Conservation (phyloP, 2,797 vertebrate genomes). For the Thunnus albacares region DNA sequence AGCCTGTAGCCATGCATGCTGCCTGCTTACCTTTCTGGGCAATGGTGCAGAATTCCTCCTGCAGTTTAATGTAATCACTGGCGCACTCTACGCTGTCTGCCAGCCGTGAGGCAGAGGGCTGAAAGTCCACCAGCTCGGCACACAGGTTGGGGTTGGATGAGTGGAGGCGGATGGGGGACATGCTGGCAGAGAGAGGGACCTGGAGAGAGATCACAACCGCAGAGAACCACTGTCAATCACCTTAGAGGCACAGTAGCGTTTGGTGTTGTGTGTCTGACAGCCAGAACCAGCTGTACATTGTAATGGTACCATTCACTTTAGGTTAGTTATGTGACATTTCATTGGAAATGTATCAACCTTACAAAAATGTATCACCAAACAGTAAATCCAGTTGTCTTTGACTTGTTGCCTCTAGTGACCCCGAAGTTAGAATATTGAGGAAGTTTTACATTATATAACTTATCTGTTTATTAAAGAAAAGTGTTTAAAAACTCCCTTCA, state of each 20-base stretch:
- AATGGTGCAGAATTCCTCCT: constrained; percentile 97
- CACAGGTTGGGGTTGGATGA: constrained; percentile 99
- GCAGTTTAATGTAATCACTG: constrained; percentile 96
- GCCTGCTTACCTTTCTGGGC: constrained; percentile 95
- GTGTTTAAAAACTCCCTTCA: constrained; percentile 26
- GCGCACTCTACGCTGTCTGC: constrained; percentile 91
- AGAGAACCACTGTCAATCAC: constrained; percentile 40
- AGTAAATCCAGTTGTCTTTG: not conserved
- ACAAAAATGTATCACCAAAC: not conserved
- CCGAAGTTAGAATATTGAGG: not conserved
- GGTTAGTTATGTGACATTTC: not conserved
- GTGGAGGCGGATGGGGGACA: constrained; percentile 95
- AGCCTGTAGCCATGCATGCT: constrained; percentile 12
- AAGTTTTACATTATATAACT: constrained; percentile 2
- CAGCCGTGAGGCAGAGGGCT: constrained; percentile 90
- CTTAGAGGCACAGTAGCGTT: not conserved
- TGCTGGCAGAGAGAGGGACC: constrained; percentile 95
- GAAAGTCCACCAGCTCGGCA: constrained; percentile 93
- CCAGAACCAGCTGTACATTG: not conserved
- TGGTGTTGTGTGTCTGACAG: constrained; percentile 30
- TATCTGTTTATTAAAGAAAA: constrained; percentile 19
- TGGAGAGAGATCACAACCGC: constrained; percentile 63
- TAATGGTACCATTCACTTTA: not conserved
- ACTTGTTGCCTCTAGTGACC: constrained; percentile 4
- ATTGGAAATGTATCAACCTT: too few relatives aligned